Evolutionary conservation across 2,113 vertebrate species (phyloP).

Genomic region (Seriola rivoliana): DNA sequence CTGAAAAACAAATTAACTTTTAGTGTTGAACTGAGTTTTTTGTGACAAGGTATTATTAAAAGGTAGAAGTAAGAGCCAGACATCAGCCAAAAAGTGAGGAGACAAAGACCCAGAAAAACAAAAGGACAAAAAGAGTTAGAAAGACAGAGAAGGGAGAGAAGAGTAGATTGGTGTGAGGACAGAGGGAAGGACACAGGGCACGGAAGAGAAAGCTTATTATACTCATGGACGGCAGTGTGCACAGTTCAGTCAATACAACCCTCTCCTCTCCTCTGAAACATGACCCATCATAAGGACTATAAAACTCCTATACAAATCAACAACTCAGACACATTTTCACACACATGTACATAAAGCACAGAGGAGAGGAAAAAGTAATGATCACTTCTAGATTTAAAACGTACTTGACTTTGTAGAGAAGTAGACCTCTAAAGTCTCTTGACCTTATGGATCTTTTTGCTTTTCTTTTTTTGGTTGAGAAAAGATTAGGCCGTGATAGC

Average conservation of each 20-base stretch:
- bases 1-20: conserved; percentile 46
- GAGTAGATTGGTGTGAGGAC: conserved; percentile 44
- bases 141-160: conserved; percentile 17
- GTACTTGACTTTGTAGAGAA: neutral
- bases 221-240: conserved; percentile 43
- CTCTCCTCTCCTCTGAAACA: conserved; percentile 57
- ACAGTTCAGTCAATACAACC: conserved; percentile 69
- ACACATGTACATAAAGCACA: conserved; percentile 2
- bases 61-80: conserved; percentile 33
- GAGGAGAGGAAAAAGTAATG: neutral
- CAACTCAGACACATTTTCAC: conserved; percentile 34
- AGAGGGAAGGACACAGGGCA: conserved; percentile 54
- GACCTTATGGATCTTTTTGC: conserved; percentile 36
- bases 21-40: conserved; percentile 56
- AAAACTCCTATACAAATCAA: conserved; percentile 52
- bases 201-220: conserved; percentile 59
- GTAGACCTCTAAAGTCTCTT: conserved; percentile 21
- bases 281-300: conserved; percentile 46
- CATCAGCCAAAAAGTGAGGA: conserved; percentile 9
- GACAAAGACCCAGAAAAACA: neutral
- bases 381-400: neutral
- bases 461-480: conserved; percentile 21
- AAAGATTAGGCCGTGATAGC: conserved; percentile 45
- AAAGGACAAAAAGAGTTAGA: conserved; percentile 34
- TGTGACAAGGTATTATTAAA: conserved; percentile 15